A percentile compares a stretch with the other conserved stretches of the same genome.
phyloP scores from a whole-genome alignment of 2,797 vertebrate species.

The Enteromius mattozi region DNA sequence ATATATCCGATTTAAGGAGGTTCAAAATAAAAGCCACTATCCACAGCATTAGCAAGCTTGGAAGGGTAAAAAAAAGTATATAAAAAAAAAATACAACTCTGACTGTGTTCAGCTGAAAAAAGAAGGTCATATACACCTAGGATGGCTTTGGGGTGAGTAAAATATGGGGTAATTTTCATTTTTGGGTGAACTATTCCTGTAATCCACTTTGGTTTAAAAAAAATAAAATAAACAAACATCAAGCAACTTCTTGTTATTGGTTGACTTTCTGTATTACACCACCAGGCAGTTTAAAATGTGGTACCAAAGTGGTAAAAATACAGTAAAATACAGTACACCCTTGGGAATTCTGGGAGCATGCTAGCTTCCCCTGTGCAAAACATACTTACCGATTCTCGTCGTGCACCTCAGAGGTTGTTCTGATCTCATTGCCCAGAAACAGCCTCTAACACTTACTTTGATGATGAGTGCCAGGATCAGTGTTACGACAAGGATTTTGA shows the following conservation, averaged over 20 bases:
- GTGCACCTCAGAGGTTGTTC: background rate
- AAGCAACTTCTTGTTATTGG: background rate
- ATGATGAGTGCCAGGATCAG: constrained; percentile 11
- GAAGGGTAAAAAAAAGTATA: no score
- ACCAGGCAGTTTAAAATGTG: background rate
- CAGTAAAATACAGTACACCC: background rate
- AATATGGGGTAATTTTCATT: no score
- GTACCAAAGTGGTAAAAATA: background rate
- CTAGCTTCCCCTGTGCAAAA: background rate
- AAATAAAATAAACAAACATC: background rate
- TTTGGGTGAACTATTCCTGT: no score
- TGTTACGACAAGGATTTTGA: constrained; percentile 36
- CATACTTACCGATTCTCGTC: background rate
- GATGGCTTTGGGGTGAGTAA: no score
- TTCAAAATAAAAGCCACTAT: no score
- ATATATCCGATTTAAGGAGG: no score
- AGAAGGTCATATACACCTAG: no score
- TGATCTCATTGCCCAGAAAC: constrained; percentile 6
- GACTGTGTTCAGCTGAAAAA: no score
- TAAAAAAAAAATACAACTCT: no score
- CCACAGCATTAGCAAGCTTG: no score
- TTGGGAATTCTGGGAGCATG: background rate
- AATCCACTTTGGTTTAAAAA: background rate
- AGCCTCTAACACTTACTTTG: constrained; percentile 24
- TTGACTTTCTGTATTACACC: background rate